Conservation (phyloP, 2,797 vertebrate genomes). For the Sebastes matsubarae region DNA sequence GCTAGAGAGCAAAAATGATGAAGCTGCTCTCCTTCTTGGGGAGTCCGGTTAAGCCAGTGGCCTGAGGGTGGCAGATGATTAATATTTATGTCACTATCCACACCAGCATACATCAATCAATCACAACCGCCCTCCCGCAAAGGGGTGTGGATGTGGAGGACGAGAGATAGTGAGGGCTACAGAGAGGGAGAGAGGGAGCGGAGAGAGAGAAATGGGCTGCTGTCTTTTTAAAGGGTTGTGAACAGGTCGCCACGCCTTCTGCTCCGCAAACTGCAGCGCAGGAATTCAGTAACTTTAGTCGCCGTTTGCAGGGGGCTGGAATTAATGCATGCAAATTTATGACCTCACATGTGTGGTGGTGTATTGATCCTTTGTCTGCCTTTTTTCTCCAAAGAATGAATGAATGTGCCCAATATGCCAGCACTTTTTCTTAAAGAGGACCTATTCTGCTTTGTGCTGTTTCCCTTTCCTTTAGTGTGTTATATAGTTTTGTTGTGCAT, state of each 20-base stretch:
- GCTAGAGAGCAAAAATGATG: conserved; percentile 36
- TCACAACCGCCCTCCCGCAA: conserved; percentile 74
- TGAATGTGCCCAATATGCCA: neutral
- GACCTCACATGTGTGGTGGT: conserved; percentile 25
- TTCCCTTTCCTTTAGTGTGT: neutral
- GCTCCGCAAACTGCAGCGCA: conserved; percentile 46
- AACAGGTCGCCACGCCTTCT: conserved; percentile 76
- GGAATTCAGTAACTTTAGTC: conserved; percentile 49
- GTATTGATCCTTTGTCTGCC: conserved; percentile 42
- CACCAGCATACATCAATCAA: conserved; percentile 79
- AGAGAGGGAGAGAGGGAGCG: conserved; percentile 25
- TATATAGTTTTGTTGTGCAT: neutral
- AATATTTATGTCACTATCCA: conserved; percentile 82
- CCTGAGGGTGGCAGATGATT: conserved; percentile 75
- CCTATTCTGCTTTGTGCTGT: neutral
- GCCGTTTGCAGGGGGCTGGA: neutral
- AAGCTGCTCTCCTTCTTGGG: conserved; percentile 43
- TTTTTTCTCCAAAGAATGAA: neutral
- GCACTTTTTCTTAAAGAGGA: neutral
- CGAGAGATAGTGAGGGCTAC: conserved; percentile 41
- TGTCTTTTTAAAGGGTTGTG: conserved; percentile 78
- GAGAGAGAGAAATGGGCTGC: conserved; percentile 65
- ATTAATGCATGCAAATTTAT: conserved; percentile 57
- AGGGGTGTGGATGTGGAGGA: conserved; percentile 66
- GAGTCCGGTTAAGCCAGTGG: conserved; percentile 62